phyloP scores from a whole-genome alignment of 2,888 invertebrate species.

The Odontothrips loti region DNA sequence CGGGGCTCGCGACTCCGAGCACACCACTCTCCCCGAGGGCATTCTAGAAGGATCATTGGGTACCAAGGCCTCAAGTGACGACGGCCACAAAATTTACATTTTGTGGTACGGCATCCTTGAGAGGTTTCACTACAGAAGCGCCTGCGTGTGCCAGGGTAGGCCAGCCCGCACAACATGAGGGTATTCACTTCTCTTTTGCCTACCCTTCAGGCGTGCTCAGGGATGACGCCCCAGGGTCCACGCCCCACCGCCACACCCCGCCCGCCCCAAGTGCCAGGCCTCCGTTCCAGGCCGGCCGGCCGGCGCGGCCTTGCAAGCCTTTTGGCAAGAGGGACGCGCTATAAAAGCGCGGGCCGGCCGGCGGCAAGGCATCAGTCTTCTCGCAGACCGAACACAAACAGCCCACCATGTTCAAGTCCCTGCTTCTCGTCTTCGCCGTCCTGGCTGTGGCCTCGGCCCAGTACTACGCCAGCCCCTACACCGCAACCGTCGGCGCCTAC shows the following conservation, averaged over 20 bases:
- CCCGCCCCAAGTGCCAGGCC: neutral
- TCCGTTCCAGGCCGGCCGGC: neutral
- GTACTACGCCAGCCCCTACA: neutral
- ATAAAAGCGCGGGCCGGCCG: neutral
- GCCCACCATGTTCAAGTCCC: neutral
- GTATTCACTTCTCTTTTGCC: too few relatives aligned
- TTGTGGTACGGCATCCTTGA: too few relatives aligned
- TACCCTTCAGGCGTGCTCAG: too few relatives aligned
- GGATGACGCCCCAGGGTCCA: neutral
- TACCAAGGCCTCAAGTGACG: too few relatives aligned
- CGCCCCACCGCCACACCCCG: neutral
- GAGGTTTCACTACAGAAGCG: too few relatives aligned
- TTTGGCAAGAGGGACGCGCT: neutral
- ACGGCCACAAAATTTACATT: too few relatives aligned
- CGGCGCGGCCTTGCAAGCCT: too few relatives aligned
- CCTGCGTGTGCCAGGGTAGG: too few relatives aligned
- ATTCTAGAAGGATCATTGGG: too few relatives aligned
- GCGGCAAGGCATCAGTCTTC: neutral
- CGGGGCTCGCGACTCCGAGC: too few relatives aligned
- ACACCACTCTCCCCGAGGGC: too few relatives aligned
- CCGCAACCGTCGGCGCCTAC: neutral
- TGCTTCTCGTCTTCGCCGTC: neutral
- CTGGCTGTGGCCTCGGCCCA: neutral
- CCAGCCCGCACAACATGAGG: too few relatives aligned
- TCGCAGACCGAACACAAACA: neutral